Evolutionary conservation across 35 echinoderm and acorn worm genomes (phyloP).

Genomic region (Hemicentrotus pulcherrimus): DNA sequence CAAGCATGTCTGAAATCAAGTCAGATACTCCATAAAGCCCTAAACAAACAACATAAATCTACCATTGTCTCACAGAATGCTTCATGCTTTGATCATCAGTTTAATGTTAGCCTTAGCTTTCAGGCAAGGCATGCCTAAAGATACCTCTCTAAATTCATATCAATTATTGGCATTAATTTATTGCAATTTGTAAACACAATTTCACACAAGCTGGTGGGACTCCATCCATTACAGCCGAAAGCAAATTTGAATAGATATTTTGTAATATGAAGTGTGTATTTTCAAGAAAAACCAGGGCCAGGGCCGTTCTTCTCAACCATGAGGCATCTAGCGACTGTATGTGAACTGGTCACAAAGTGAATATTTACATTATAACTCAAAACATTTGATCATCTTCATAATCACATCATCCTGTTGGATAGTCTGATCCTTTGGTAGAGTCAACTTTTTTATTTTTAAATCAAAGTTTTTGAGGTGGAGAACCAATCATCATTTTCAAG

Average conservation of each 20-base stretch:
- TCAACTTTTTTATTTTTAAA: no score
- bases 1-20: neutral
- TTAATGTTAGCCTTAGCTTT: neutral
- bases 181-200: neutral
- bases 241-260: neutral
- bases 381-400: no score
- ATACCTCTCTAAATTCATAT: neutral
- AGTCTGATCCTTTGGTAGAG: no score
- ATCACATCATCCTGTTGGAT: no score
- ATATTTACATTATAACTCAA: no score
- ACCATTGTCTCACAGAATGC: neutral
- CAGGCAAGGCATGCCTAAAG: neutral
- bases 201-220: neutral
- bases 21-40: neutral
- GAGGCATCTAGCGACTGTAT: no score
- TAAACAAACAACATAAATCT: conserved; percentile 14
- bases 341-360: no score
- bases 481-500: no score
- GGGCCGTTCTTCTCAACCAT: no score
- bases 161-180: neutral
- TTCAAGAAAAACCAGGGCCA: no score
- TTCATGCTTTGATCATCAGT: neutral
- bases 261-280: no score
- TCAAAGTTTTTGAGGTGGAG: no score
- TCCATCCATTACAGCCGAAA: neutral